Conservation (phyloP, 2,888 invertebrate genomes). For the Graphium colonna region DNA sequence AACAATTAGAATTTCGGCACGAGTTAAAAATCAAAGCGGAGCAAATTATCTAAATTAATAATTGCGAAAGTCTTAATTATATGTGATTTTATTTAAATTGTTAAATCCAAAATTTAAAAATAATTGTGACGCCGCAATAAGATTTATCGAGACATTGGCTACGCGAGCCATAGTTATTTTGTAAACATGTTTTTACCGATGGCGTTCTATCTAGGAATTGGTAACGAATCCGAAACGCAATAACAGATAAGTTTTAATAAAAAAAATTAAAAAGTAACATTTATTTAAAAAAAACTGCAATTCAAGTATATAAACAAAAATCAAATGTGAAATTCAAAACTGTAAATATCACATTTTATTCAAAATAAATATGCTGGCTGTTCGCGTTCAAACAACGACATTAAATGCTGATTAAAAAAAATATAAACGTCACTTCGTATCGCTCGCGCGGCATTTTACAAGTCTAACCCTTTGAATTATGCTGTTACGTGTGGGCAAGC, state of each 20-base stretch:
- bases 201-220: constrained; percentile 3
- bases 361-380: not conserved
- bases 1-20: constrained; percentile 19
- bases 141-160: not conserved
- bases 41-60: no score
- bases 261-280: not conserved
- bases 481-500: not conserved
- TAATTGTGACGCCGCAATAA: not conserved
- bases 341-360: no score
- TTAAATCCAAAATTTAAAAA: not conserved
- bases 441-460: not conserved
- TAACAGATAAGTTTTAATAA: not conserved
- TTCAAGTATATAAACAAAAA: not conserved
- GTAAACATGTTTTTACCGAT: constrained; percentile 20
- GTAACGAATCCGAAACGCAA: constrained; percentile 8
- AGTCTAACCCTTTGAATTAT: not conserved
- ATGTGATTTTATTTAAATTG: not conserved
- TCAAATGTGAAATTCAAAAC: not conserved
- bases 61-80: no score
- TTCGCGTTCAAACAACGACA: not conserved
- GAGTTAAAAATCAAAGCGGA: constrained; percentile 12
- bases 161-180: constrained; percentile 7
- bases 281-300: not conserved
- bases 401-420: not conserved
- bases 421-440: not conserved